Conservation (phyloP, 2,797 vertebrate species). For the Tenualosa ilisha region DNA sequence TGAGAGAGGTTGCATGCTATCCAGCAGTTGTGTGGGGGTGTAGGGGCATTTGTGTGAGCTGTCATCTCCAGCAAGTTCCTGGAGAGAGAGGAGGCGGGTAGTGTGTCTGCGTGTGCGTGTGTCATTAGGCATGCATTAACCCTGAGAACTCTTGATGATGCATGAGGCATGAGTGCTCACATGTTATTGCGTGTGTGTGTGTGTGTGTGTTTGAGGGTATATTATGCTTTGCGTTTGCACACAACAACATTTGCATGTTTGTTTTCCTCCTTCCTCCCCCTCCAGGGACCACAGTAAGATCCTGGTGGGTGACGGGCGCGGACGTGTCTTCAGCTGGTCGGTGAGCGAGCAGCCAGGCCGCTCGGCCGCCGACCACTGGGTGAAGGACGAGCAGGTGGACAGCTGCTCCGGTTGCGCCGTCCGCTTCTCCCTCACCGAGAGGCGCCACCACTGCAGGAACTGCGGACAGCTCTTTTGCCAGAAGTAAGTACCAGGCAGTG, state of each 20-base stretch:
- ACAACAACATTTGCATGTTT: not conserved
- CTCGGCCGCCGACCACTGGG: constrained; percentile 96
- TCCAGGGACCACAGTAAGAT: constrained; percentile 97
- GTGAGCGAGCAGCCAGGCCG: constrained; percentile 97
- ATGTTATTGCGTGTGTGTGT: not conserved
- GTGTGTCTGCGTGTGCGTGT: not conserved
- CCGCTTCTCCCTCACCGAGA: constrained; percentile 93
- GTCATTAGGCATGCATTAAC: not conserved
- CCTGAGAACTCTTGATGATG: not conserved
- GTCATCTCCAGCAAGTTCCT: not conserved
- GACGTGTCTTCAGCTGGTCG: constrained; percentile 97
- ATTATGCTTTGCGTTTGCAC: not conserved
- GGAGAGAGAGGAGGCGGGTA: not conserved
- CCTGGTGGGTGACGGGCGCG: constrained; percentile 90
- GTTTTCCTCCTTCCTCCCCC: not conserved
- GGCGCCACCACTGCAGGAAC: constrained; percentile 97
- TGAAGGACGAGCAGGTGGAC: constrained; percentile 97
- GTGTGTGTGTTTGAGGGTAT: not conserved
- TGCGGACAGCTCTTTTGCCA: constrained; percentile 99
- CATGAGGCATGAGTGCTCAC: not conserved
- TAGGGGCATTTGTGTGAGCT: not conserved
- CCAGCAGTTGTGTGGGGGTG: not conserved
- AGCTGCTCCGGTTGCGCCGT: constrained; percentile 91
- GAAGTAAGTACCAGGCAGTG: constrained; percentile 77
- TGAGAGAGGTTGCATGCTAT: not conserved